Evolutionary conservation across 2,888 invertebrate species (phyloP).

Genomic region (Volucella inanis): DNA sequence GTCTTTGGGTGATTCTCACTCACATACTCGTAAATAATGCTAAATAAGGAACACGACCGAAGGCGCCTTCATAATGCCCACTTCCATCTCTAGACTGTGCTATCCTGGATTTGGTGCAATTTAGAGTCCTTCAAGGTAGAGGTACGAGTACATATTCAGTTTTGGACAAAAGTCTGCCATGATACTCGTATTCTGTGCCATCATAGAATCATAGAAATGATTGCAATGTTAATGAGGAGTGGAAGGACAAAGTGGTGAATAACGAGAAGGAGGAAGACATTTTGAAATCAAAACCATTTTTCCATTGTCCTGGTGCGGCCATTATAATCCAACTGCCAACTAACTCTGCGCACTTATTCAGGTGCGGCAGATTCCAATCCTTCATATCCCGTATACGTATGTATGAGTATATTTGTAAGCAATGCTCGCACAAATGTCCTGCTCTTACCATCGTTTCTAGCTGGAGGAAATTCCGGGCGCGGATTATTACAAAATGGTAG

Average conservation of each 20-base stretch:
- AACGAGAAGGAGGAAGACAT: slow-evolving; percentile 17
- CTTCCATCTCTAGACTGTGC: background rate
- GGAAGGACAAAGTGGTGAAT: no score
- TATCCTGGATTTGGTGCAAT: slow-evolving; percentile 38
- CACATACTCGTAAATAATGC: slow-evolving; percentile 65
- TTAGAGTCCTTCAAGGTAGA: slow-evolving; percentile 53
- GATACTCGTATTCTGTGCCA: background rate
- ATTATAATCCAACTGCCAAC: slow-evolving; percentile 56
- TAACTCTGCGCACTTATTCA: slow-evolving; percentile 53
- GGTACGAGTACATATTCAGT: slow-evolving; percentile 1
- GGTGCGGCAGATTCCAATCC: slow-evolving; percentile 64
- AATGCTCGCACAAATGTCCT: slow-evolving; percentile 58
- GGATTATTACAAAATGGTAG: slow-evolving; percentile 65
- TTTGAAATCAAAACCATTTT: slow-evolving; percentile 64
- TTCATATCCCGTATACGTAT: slow-evolving; percentile 30
- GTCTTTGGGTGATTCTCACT: slow-evolving; percentile 52
- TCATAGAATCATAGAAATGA: slow-evolving; percentile 6
- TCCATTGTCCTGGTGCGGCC: slow-evolving; percentile 63
- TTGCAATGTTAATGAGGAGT: slow-evolving; percentile 59
- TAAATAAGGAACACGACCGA: slow-evolving; percentile 50
- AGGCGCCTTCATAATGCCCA: slow-evolving; percentile 43
- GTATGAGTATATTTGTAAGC: background rate
- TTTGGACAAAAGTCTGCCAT: background rate
- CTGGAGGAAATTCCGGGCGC: slow-evolving; percentile 35
- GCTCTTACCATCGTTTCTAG: slow-evolving; percentile 9